A percentile compares a stretch with the other conserved stretches of the same genome.
These are phyloP conservation scores for Syrphus vitripennis DNA, from an alignment of 2,888 invertebrate species.

Conservation along the genomic window DNA sequence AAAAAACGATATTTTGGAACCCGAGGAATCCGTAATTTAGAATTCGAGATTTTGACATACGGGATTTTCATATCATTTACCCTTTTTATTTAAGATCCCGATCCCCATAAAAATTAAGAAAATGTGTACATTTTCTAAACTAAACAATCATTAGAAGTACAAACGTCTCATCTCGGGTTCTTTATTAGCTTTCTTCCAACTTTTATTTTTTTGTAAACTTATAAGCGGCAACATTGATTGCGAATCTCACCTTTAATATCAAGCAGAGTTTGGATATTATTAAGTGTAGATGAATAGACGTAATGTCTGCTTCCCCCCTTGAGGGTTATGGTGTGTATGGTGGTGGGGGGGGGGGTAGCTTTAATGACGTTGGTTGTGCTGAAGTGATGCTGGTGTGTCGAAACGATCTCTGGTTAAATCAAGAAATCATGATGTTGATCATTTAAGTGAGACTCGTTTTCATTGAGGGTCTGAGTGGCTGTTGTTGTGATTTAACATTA, in stretches of 20 bases:
- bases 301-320: constrained; percentile 15
- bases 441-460: constrained; percentile 47
- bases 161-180: too few relatives aligned
- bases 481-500: background rate
- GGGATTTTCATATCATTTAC: too few relatives aligned
- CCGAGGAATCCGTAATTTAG: too few relatives aligned
- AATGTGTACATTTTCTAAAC: too few relatives aligned
- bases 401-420: constrained; percentile 10
- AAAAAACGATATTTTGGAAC: too few relatives aligned
- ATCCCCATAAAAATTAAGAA: too few relatives aligned
- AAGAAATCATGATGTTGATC: constrained; percentile 22
- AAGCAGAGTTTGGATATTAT: background rate
- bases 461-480: constrained; percentile 28
- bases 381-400: constrained; percentile 41
- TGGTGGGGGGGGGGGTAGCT: background rate
- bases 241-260: constrained; percentile 52
- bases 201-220: background rate
- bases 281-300: background rate
- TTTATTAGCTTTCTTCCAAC: too few relatives aligned
- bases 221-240: background rate
- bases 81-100: too few relatives aligned
- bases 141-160: too few relatives aligned
- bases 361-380: constrained; percentile 44
- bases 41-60: too few relatives aligned
- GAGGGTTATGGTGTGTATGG: too few relatives aligned